Evolutionary conservation across 2,888 invertebrate species (phyloP).

Genomic region (Caenorhabditis becei): DNA sequence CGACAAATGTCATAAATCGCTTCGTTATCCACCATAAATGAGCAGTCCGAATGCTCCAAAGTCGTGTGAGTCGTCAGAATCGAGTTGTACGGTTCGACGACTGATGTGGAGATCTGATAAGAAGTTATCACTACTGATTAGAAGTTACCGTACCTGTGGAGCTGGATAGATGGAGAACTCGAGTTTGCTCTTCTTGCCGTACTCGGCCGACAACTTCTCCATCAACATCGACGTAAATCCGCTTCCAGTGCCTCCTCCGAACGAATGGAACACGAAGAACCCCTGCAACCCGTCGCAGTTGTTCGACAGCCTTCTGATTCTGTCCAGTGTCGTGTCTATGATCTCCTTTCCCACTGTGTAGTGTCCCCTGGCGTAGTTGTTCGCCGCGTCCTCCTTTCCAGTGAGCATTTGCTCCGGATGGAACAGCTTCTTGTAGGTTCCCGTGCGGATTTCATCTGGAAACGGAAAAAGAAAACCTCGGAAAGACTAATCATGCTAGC

Average conservation of each 20-base stretch:
- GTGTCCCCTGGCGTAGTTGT: slow-evolving; percentile 85
- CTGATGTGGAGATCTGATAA: slow-evolving; percentile 88
- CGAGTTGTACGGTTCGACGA: slow-evolving; percentile 96
- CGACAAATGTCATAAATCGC: slow-evolving; percentile 94
- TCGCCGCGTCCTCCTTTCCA: slow-evolving; percentile 83
- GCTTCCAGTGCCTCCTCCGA: slow-evolving; percentile 91
- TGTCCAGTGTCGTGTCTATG: slow-evolving; percentile 74
- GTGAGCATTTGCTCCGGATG: slow-evolving; percentile 94
- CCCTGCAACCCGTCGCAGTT: slow-evolving; percentile 87
- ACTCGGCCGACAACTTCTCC: slow-evolving; percentile 90
- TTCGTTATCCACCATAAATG: slow-evolving; percentile 93
- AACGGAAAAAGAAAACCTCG: slow-evolving; percentile 48
- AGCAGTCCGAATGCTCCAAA: slow-evolving; percentile 93
- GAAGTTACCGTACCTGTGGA: slow-evolving; percentile 86
- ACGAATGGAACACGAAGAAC: slow-evolving; percentile 92
- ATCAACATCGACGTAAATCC: slow-evolving; percentile 91
- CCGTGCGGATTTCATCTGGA: slow-evolving; percentile 83
- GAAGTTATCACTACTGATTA: background rate
- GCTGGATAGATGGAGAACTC: slow-evolving; percentile 93
- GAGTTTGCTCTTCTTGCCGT: slow-evolving; percentile 90
- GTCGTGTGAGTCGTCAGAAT: slow-evolving; percentile 96
- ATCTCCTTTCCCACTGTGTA: slow-evolving; percentile 87
- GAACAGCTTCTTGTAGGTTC: slow-evolving; percentile 91
- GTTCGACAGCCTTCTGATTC: slow-evolving; percentile 84
- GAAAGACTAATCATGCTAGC: slow-evolving; percentile 64